These are phyloP conservation scores for Drosophila limbata DNA, from an alignment of 2,888 invertebrate genomes.

Conservation along the genomic window DNA sequence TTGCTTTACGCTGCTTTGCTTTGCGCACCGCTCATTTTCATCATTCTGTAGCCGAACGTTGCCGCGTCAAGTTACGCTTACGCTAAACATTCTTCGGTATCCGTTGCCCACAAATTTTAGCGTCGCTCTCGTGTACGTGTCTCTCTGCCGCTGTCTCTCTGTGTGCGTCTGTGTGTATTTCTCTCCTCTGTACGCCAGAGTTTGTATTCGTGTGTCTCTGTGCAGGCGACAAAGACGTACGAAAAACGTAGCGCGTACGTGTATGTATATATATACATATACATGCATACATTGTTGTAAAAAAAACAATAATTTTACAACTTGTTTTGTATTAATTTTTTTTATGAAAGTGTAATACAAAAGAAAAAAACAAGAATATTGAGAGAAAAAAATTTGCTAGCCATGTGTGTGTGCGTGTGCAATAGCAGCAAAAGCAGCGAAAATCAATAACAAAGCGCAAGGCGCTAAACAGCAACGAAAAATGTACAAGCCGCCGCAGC, in stretches of 20 bases:
- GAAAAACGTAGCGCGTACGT: constrained; percentile 64
- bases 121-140: constrained; percentile 58
- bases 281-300: constrained; percentile 28
- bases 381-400: constrained; percentile 16
- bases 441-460: constrained; percentile 72
- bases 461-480: constrained; percentile 34
- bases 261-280: constrained; percentile 34
- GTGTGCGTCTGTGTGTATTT: constrained; percentile 6
- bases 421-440: constrained; percentile 48
- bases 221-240: constrained; percentile 55
- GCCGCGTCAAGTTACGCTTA: constrained; percentile 66
- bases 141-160: constrained; percentile 22
- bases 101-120: constrained; percentile 44
- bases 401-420: constrained; percentile 49
- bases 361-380: constrained; percentile 23
- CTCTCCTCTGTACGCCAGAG: background rate
- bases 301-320: constrained; percentile 35
- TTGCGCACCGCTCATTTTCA: constrained; percentile 61
- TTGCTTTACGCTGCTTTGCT: constrained; percentile 57
- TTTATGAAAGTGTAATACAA: constrained; percentile 43
- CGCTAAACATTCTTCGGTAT: constrained; percentile 56
- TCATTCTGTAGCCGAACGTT: constrained; percentile 72
- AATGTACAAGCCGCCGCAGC: constrained; percentile 49
- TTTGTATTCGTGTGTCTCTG: constrained; percentile 22
- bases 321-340: constrained; percentile 13